phyloP scores from a whole-genome alignment of 92 coral and sea anemone species.

The Heteractis magnifica region DNA sequence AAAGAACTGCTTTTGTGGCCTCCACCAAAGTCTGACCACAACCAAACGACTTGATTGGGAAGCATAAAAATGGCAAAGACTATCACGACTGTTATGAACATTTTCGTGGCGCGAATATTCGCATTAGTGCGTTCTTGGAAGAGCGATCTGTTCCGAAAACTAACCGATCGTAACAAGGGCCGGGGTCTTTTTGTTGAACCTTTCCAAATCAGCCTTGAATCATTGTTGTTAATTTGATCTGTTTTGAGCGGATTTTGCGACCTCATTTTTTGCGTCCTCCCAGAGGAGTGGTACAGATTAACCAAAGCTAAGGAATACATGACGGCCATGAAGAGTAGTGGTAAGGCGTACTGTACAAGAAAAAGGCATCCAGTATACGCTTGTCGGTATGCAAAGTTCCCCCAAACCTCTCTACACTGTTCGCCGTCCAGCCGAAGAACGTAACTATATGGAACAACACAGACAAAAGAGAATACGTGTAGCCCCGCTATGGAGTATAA shows the following conservation, averaged over 20 bases:
- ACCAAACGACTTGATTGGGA: conserved; percentile 94
- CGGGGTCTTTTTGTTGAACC: conserved; percentile 3
- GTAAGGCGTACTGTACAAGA: conserved; percentile 75
- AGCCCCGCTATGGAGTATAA: conserved; percentile 36
- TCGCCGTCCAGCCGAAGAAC: conserved; percentile 50
- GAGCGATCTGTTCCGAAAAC: conserved; percentile 22
- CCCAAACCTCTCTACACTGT: conserved; percentile 77
- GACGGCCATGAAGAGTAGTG: conserved; percentile 68
- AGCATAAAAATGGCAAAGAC: conserved; percentile 87
- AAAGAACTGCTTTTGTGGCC: conserved; percentile 49
- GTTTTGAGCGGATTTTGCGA: background rate
- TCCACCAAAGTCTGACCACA: conserved; percentile 90
- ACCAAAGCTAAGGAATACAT: conserved; percentile 70
- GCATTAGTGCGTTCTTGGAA: conserved; percentile 12
- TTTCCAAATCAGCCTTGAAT: background rate
- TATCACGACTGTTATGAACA: conserved; percentile 85
- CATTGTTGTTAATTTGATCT: background rate
- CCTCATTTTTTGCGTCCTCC: conserved; percentile 36
- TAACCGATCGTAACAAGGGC: conserved; percentile 16
- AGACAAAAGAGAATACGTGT: conserved; percentile 48
- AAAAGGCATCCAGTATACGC: conserved; percentile 69
- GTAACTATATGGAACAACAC: conserved; percentile 69
- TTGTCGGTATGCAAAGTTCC: conserved; percentile 65
- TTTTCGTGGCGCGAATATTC: conserved; percentile 73
- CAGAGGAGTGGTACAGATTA: conserved; percentile 54